Base-by-base conservation (phyloP, 30 jellyfish, hydroid and myxozoan species). In the Hydractinia symbiolongicarpus region DNA sequence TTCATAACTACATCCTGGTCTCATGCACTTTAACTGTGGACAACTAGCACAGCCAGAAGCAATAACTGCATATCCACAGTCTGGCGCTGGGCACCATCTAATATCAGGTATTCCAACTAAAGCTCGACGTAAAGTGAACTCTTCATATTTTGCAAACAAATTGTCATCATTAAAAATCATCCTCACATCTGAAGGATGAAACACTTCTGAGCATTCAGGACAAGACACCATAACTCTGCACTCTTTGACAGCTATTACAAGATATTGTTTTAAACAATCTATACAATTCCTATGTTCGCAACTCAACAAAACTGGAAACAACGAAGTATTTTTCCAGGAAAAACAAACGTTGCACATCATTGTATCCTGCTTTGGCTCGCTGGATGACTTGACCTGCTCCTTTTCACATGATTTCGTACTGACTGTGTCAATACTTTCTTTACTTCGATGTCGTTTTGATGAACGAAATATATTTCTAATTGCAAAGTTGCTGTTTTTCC, bases 31-130 rank as follows among this genome's bases (percentile, higher is more conserved):
- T 54, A 92, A 72, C 82, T 87, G 98, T 9, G 96, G 96, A 61
- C 98, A 92, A 67, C 98, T 83, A 8, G 96, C 96, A 79, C 98
- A 92, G 17, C 96, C 96, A 40, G 96, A 83, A 6, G 98, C 98
- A 60, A 92, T 92, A 51, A 92, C 98, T 5, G 96, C 98, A 84
- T 86, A 92, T 30, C 96, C 96, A 78, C 98, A 92, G 60, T 92
- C 98, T 52, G 98, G 96, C 53, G 96, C 98, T 7, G 98, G 98
- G 76, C 98, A 92, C 98, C 98, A 92, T 75, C 96, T 74, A 13
- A 92, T 92, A 64, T 88, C 98, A 17, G 98, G 96, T 14, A 92
- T 92, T 8, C 96, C 89, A 55, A 85, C 97, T 10, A 90, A 54
- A 9, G 91, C 97, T 66, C 97, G 81, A 50, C 95, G 64, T 55